Conservation (phyloP, 2,113 vertebrate species). For the Epinephelus moara region DNA sequence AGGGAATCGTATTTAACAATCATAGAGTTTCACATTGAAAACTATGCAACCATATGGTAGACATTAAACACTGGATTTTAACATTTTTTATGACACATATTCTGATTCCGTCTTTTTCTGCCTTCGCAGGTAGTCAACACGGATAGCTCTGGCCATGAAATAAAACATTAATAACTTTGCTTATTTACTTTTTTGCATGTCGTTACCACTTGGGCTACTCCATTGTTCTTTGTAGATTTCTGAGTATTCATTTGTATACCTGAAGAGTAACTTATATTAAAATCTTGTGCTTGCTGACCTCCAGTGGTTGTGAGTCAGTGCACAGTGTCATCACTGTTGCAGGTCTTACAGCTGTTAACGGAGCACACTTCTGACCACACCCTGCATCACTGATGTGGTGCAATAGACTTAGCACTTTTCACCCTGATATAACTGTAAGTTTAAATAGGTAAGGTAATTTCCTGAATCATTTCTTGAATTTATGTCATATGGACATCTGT, state of each 20-base stretch:
- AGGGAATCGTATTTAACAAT: constrained; percentile 9
- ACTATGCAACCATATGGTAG: constrained; percentile 9
- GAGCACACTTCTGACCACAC: neutral
- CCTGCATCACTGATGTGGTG: neutral
- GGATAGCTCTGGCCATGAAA: neutral
- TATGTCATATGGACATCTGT: no score
- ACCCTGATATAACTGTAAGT: neutral
- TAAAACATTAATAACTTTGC: neutral
- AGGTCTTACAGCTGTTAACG: neutral
- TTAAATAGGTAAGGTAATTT: neutral
- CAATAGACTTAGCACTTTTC: neutral
- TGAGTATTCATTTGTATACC: neutral
- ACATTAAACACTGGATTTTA: neutral
- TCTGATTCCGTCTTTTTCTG: neutral
- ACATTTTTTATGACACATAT: constrained; percentile 3
- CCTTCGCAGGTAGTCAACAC: neutral
- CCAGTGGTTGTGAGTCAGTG: neutral
- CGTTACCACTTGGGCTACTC: neutral
- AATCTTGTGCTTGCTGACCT: neutral
- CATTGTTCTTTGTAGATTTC: no score
- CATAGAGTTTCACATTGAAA: constrained; percentile 30
- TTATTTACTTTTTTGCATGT: neutral
- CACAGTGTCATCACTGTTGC: neutral
- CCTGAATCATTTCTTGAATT: neutral
- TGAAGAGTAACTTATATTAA: neutral